A percentile compares a stretch with the other conserved stretches of the same genome.
These are phyloP conservation scores for Ephialtes manifestator DNA, from an alignment of 2,888 invertebrate species.

Conservation along the genomic window DNA sequence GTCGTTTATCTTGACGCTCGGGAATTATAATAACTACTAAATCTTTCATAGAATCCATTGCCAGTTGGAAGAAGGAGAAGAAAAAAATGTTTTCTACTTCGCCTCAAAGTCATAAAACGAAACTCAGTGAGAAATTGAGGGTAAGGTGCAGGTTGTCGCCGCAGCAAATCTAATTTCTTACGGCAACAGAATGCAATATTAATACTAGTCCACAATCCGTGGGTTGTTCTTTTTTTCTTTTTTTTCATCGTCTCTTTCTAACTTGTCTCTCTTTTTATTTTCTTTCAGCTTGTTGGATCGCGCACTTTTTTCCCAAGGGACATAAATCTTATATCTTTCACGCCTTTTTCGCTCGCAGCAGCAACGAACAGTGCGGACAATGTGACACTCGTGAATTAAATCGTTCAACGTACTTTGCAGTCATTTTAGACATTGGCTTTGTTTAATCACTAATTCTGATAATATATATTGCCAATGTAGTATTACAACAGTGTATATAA, in stretches of 20 bases:
- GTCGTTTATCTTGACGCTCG: slow-evolving; percentile 74
- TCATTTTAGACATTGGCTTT: slow-evolving; percentile 71
- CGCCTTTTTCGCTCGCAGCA: slow-evolving; percentile 39
- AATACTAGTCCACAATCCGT: slow-evolving; percentile 74
- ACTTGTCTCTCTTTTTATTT: background rate
- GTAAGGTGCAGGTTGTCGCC: slow-evolving; percentile 46
- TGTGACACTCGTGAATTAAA: slow-evolving; percentile 75
- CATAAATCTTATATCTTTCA: slow-evolving; percentile 74
- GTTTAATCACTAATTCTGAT: too few species aligned
- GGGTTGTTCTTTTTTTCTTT: slow-evolving; percentile 74
- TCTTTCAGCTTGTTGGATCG: slow-evolving; percentile 53
- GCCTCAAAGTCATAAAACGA: background rate
- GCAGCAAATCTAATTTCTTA: slow-evolving; percentile 79
- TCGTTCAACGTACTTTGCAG: slow-evolving; percentile 75
- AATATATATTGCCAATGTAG: too few species aligned
- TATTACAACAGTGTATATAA: too few species aligned
- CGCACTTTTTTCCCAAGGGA: slow-evolving; percentile 67
- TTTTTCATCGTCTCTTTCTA: slow-evolving; percentile 63
- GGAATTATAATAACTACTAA: slow-evolving; percentile 79
- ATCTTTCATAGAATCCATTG: slow-evolving; percentile 79
- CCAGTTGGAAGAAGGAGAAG: slow-evolving; percentile 70
- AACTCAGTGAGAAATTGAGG: slow-evolving; percentile 31
- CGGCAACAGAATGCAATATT: slow-evolving; percentile 80
- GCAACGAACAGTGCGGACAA: slow-evolving; percentile 16
- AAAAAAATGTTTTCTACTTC: slow-evolving; percentile 54